Base-by-base conservation (phyloP, 23 tunicate species). In the Trididemnum miniatum region DNA sequence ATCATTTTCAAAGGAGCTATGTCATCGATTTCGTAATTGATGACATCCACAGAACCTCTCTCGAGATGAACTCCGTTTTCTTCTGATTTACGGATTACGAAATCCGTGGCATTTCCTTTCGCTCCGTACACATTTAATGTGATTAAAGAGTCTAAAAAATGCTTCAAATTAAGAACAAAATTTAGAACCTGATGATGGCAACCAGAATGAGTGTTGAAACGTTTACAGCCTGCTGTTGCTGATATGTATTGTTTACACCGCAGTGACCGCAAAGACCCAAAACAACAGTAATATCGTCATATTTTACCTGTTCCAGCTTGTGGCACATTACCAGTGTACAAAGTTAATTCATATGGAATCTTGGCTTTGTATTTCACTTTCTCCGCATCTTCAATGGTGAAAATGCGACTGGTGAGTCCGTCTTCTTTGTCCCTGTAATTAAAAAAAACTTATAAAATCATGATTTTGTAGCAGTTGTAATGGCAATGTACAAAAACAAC, bases 281-380 rank as follows among this genome's bases (percentile, higher is more conserved):
- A n/a, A n/a, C n/a, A n/a, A n/a, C n/a, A n/a, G n/a, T n/a, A n/a
- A n/a, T n/a, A n/a, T 49, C 15, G 15, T 49, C 18, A 49, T 49
- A 49, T 9, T 9, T n/a, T 62, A 93, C 98, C 98, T 80, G 98
- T 93, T 80, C 98, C 98, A 9, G 98, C 95, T n/a, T 59, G 59
- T 0, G 49, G 31, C 50, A 83, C 88, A 72, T 95, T 83, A 2
- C 95, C 98, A 39, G 98, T 95, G 65, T 66, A 78, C 12, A 95
- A 79, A 0, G 95, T 95, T 22, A 95, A 39, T 78, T 95, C 95
- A 71, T 85, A 95, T 0, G 95, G 86, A 0, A 78, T 65, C 37
- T 95, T 95, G 25, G 98, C 95, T 71, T 89, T 89, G 85, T 89
- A 89, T 34, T 76, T 69, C 23, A 86, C 32, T 0, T 51, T 86